phyloP scores from a whole-genome alignment of 2,113 vertebrate species.

The Notarius quadriscutis region DNA sequence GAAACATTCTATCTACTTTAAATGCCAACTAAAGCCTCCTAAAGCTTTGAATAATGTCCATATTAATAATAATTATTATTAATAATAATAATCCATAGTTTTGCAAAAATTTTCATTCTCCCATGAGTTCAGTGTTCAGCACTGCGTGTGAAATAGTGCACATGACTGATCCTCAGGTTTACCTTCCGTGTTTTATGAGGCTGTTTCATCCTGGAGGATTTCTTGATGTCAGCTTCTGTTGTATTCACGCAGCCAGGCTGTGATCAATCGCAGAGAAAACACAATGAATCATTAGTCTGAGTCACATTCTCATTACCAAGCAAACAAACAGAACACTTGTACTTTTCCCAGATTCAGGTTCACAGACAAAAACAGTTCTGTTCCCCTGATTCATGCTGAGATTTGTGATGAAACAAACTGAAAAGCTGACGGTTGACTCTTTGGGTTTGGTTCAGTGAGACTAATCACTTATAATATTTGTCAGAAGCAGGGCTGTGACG shows the following conservation, averaged over 20 bases:
- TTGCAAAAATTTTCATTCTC: background rate
- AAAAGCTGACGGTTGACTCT: background rate
- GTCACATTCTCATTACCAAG: slow-evolving; percentile 27
- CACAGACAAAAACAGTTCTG: background rate
- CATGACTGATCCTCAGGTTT: background rate
- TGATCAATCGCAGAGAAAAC: slow-evolving; percentile 39
- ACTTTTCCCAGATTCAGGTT: background rate
- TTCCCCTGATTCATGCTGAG: background rate
- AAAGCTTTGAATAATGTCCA: background rate
- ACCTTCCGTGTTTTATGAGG: slow-evolving; percentile 89
- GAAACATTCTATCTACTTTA: background rate
- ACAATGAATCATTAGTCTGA: background rate
- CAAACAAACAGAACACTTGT: slow-evolving; percentile 5
- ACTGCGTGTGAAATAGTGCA: background rate
- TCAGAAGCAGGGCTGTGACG: background rate
- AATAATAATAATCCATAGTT: background rate
- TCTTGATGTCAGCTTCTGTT: slow-evolving; percentile 89
- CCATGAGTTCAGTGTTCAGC: background rate
- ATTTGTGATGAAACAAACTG: background rate
- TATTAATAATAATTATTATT: background rate
- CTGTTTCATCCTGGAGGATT: slow-evolving; percentile 86
- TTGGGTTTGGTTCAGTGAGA: background rate
- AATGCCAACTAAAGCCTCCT: background rate
- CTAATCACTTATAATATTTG: background rate
- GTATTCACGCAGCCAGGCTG: slow-evolving; percentile 89